phyloP scores from a whole-genome alignment of 2,888 invertebrate species.

The Synergus umbraculus region DNA sequence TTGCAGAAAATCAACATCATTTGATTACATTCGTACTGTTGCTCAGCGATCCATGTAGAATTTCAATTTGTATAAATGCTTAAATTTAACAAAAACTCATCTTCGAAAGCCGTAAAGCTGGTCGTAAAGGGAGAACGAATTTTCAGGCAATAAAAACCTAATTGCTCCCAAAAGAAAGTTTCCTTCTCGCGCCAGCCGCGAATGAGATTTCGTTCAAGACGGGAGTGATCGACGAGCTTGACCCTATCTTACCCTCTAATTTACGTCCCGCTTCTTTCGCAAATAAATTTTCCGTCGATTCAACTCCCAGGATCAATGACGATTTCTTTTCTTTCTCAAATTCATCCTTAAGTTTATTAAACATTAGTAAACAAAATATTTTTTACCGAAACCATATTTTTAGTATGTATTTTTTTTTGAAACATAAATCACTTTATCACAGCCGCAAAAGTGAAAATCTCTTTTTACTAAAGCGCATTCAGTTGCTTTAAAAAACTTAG shows the following conservation, averaged over 20 bases:
- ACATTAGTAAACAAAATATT: background rate
- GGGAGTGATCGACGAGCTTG: constrained; percentile 46
- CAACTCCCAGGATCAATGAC: constrained; percentile 8
- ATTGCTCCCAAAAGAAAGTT: constrained; percentile 43
- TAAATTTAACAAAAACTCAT: background rate
- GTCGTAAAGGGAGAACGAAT: constrained; percentile 32
- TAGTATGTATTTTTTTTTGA: no score
- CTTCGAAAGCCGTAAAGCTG: background rate
- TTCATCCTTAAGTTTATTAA: background rate
- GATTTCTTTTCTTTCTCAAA: background rate
- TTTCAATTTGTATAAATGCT: background rate
- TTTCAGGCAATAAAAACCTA: constrained; percentile 45
- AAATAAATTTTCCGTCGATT: constrained; percentile 10
- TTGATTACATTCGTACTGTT: background rate
- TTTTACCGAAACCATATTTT: background rate
- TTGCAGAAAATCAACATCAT: background rate
- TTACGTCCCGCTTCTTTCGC: background rate
- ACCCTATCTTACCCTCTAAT: constrained; percentile 12
- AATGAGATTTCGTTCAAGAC: constrained; percentile 35
- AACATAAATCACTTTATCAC: no score
- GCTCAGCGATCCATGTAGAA: background rate
- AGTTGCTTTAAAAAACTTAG: no score
- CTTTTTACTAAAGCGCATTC: no score
- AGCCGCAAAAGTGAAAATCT: no score
- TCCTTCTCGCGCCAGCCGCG: background rate